phyloP scores from a whole-genome alignment of 2,797 vertebrate species.

The Cephalopachus bancanus region DNA sequence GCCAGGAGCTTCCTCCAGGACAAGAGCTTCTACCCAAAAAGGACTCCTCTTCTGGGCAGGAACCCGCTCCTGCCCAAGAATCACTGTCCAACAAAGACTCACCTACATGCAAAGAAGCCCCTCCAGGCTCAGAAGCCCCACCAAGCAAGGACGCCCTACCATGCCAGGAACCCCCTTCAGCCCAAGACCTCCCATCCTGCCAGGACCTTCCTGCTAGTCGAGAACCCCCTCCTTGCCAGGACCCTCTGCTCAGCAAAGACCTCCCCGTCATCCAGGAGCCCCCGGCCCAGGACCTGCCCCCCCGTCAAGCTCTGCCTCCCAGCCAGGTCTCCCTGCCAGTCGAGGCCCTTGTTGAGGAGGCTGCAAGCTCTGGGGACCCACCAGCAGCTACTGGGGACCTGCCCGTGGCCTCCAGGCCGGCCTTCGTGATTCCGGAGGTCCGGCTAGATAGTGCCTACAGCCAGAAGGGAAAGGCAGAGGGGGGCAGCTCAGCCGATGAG shows the following conservation, averaged over 20 bases:
- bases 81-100: constrained; percentile 85
- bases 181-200: constrained; percentile 70
- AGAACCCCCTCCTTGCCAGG: constrained; percentile 69
- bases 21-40: constrained; percentile 16
- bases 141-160: constrained; percentile 68
- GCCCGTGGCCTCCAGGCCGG: constrained; percentile 85
- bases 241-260: constrained; percentile 41
- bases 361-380: constrained; percentile 77
- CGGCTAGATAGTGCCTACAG: constrained; percentile 94
- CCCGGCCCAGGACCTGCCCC: background rate
- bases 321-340: constrained; percentile 67
- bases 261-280: background rate
- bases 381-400: background rate
- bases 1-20: constrained; percentile 79
- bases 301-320: background rate
- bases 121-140: background rate
- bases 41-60: background rate
- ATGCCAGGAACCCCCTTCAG: constrained; percentile 75
- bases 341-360: constrained; percentile 86
- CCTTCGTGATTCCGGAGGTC: constrained; percentile 95
- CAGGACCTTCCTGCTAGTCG: constrained; percentile 83
- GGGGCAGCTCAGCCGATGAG: constrained; percentile 89
- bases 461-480: constrained; percentile 86
- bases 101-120: constrained; percentile 77
- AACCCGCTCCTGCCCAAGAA: constrained; percentile 67